phyloP scores from a whole-genome alignment of 1,140 invertebrate genomes.

The Leptonema lineaticorne region DNA sequence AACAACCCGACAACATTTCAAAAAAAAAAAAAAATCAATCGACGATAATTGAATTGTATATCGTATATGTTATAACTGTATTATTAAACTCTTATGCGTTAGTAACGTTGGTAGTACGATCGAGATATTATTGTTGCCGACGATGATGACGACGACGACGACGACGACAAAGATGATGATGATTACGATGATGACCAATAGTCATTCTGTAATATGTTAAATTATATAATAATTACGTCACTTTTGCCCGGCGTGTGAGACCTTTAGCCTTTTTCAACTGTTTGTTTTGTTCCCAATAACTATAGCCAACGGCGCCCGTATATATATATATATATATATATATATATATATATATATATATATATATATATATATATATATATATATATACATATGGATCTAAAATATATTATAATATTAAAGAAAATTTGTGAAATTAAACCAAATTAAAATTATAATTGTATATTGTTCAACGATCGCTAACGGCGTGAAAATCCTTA shows the following conservation, averaged over 20 bases:
- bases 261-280: constrained; percentile 17
- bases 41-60: not conserved
- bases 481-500: no score
- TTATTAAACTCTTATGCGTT: not conserved
- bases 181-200: constrained; percentile 29
- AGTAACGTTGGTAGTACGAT: constrained; percentile 1
- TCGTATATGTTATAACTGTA: not conserved
- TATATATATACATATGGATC: no score
- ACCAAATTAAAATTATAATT: no score
- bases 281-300: constrained; percentile 26
- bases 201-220: constrained; percentile 15
- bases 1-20: no score
- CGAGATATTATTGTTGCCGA: no score
- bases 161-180: no score
- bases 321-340: not conserved
- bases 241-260: constrained; percentile 14
- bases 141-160: no score
- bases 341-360: not conserved
- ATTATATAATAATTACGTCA: constrained; percentile 26
- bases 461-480: no score
- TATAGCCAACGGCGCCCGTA: not conserved
- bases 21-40: no score
- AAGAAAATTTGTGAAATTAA: no score
- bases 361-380: not conserved
- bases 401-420: no score